Evolutionary conservation across 2,113 vertebrate species (phyloP).

Genomic region (Serilophus lunatus): DNA sequence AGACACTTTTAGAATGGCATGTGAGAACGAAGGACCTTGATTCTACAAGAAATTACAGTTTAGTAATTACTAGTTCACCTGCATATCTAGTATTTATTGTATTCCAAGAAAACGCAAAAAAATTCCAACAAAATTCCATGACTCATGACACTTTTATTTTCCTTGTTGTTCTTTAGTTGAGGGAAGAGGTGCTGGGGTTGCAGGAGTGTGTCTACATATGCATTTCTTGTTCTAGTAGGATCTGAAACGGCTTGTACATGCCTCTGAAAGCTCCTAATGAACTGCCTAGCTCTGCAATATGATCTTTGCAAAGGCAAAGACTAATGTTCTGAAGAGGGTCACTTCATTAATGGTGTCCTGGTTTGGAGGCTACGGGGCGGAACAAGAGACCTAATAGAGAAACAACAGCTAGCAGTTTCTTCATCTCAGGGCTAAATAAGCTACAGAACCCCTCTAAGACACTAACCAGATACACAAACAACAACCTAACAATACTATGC

Average conservation of each 20-base stretch:
- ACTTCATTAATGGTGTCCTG: neutral
- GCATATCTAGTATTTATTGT: neutral
- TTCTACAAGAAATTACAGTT: neutral
- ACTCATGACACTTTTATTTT: neutral
- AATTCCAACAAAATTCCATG: neutral
- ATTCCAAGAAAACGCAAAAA: neutral
- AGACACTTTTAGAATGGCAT: neutral
- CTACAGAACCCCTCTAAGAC: too few species aligned
- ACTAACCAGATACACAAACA: too few species aligned
- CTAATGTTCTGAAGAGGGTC: neutral
- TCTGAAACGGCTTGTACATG: neutral
- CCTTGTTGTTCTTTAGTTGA: neutral
- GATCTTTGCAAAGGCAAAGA: neutral
- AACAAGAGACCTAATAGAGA: too few species aligned
- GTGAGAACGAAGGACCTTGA: neutral
- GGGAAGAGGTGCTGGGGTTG: accelerated
- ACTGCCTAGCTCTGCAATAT: neutral
- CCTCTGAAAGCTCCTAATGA: neutral
- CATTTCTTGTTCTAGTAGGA: neutral
- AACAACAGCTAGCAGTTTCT: too few species aligned
- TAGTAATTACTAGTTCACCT: neutral
- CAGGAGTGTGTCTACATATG: accelerated
- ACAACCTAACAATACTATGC: too few species aligned
- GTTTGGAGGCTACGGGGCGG: too few species aligned
- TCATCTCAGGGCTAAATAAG: too few species aligned